A percentile compares a stretch with the other conserved stretches of the same genome.
Conservation (phyloP, 2,888 invertebrate genomes). For the Aporophyla nigra region DNA sequence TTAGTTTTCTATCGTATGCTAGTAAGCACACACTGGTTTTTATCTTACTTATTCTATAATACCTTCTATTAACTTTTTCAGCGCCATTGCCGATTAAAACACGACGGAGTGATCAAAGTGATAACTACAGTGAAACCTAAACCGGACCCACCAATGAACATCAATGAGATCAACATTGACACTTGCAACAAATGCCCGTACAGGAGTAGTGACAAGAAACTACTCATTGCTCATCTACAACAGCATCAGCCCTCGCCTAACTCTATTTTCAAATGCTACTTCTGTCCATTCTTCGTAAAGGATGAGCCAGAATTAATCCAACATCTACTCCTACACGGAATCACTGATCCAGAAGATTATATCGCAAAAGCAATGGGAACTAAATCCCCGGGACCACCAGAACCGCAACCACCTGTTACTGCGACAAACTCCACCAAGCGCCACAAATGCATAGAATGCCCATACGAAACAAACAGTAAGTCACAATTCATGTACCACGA, state of each 20-base stretch:
- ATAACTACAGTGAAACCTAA: slow-evolving; percentile 89
- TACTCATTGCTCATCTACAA: slow-evolving; percentile 92
- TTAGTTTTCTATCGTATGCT: neutral
- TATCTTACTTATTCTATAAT: slow-evolving; percentile 4
- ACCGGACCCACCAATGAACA: slow-evolving; percentile 81
- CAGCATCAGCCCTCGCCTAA: slow-evolving; percentile 93
- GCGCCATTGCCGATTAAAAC: slow-evolving; percentile 95
- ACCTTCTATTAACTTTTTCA: slow-evolving; percentile 78
- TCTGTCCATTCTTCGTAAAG: slow-evolving; percentile 95
- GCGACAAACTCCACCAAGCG: slow-evolving; percentile 90
- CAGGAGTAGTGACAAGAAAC: slow-evolving; percentile 90
- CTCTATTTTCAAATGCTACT: slow-evolving; percentile 94
- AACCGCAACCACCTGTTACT: slow-evolving; percentile 60
- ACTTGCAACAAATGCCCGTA: slow-evolving; percentile 94
- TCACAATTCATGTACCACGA: slow-evolving; percentile 97
- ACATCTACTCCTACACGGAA: slow-evolving; percentile 93
- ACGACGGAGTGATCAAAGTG: slow-evolving; percentile 94
- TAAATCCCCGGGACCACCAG: slow-evolving; percentile 79
- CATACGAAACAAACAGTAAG: slow-evolving; percentile 96
- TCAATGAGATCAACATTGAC: slow-evolving; percentile 79
- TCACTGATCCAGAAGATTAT: slow-evolving; percentile 91
- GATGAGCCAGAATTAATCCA: slow-evolving; percentile 93
- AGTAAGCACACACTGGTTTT: neutral
- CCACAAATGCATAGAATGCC: slow-evolving; percentile 95
- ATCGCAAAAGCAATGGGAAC: slow-evolving; percentile 86